Evolutionary conservation across 2,888 invertebrate genomes (phyloP).

Genomic region (Neuroscelio doddi): DNA sequence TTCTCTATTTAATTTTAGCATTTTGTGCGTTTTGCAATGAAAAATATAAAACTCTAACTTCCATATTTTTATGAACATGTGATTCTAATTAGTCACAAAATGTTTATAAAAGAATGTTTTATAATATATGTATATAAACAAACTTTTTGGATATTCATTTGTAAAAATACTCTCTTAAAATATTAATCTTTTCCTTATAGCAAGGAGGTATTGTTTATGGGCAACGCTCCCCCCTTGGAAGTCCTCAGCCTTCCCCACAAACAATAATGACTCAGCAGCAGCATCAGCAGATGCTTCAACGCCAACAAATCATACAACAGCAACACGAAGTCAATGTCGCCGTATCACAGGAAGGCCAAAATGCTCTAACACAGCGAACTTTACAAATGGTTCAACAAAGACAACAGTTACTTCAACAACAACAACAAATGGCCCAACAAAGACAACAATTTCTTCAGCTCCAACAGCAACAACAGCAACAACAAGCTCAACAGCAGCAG

Average conservation of each 20-base stretch:
- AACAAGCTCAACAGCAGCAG: constrained; percentile 71
- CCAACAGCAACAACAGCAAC: constrained; percentile 73
- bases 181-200: constrained; percentile 10
- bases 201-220: constrained; percentile 66
- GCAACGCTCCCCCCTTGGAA: constrained; percentile 67
- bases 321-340: constrained; percentile 26
- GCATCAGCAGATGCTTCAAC: constrained; percentile 66
- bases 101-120: too few species aligned
- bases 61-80: too few species aligned
- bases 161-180: not conserved
- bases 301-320: constrained; percentile 52
- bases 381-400: constrained; percentile 59
- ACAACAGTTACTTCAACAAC: constrained; percentile 60
- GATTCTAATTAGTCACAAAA: too few species aligned
- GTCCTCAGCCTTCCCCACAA: constrained; percentile 66
- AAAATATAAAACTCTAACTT: too few species aligned
- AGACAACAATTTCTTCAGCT: constrained; percentile 59
- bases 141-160: not conserved
- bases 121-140: too few species aligned
- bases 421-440: constrained; percentile 57
- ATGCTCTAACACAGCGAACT: constrained; percentile 53
- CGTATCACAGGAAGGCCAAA: constrained; percentile 55
- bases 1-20: too few species aligned
- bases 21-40: too few species aligned
- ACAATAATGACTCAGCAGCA: constrained; percentile 65